phyloP scores from a whole-genome alignment of 2,888 invertebrate species.

The Hylaea fasciaria region DNA sequence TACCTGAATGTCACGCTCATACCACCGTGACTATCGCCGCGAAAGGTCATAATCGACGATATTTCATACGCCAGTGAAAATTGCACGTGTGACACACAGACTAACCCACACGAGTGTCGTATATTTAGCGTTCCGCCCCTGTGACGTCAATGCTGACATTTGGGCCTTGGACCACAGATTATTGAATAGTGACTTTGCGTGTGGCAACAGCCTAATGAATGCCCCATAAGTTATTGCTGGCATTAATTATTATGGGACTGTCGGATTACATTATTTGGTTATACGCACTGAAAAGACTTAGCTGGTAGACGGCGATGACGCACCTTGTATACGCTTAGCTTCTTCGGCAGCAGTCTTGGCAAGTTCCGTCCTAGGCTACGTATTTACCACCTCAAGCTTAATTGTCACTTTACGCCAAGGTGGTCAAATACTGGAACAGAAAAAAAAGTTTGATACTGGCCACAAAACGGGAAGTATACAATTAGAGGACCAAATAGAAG shows the following conservation, averaged over 20 bases:
- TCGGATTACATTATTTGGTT: conserved; percentile 6
- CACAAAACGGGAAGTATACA: too few relatives aligned
- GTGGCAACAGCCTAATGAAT: conserved; percentile 30
- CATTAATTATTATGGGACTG: conserved; percentile 24
- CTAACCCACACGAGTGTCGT: conserved; percentile 36
- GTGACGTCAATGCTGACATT: conserved; percentile 82
- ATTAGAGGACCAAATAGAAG: too few relatives aligned
- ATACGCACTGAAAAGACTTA: not conserved
- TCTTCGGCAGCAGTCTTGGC: too few relatives aligned
- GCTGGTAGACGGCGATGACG: too few relatives aligned
- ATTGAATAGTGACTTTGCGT: conserved; percentile 16
- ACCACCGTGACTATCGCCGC: conserved; percentile 28
- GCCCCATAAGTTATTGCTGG: conserved; percentile 29
- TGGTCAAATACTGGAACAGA: too few relatives aligned
- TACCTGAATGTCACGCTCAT: conserved; percentile 24
- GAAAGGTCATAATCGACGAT: conserved; percentile 37
- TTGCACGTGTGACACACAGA: conserved; percentile 33
- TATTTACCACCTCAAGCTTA: too few relatives aligned
- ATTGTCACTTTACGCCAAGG: too few relatives aligned
- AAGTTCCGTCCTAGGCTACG: too few relatives aligned
- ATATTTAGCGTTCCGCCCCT: conserved; percentile 73
- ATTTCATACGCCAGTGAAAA: conserved; percentile 42
- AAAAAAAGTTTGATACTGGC: too few relatives aligned
- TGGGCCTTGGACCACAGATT: conserved; percentile 55
- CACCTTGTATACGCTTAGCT: too few relatives aligned